Percentiles rank a stretch among this genome's conserved stretches.
phyloP scores from a whole-genome alignment of 2,888 invertebrate species.

The Eupithecia subfuscata region DNA sequence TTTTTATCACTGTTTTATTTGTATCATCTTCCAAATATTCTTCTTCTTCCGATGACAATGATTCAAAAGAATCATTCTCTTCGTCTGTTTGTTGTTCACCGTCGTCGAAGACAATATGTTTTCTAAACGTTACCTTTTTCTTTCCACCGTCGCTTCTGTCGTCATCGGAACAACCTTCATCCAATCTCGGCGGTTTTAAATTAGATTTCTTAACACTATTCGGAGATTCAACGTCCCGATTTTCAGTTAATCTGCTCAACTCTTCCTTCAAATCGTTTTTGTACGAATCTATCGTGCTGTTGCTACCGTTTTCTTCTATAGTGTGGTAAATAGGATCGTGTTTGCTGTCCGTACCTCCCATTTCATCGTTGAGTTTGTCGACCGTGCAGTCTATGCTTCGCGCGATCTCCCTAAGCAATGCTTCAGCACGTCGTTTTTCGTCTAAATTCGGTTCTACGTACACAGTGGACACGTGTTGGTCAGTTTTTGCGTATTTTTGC shows the following conservation, averaged over 20 bases:
- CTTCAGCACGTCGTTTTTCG: conserved; percentile 75
- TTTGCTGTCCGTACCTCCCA: conserved; percentile 71
- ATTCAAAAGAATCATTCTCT: conserved; percentile 74
- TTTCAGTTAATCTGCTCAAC: conserved; percentile 63
- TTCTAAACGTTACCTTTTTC: conserved; percentile 77
- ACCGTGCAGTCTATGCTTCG: conserved; percentile 76
- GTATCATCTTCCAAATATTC: conserved; percentile 71
- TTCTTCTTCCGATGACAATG: conserved; percentile 69
- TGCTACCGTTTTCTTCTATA: conserved; percentile 49
- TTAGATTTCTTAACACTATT: conserved; percentile 71
- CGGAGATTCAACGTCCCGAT: conserved; percentile 61
- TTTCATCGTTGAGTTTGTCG: conserved; percentile 67
- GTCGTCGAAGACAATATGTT: conserved; percentile 80
- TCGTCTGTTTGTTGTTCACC: conserved; percentile 80
- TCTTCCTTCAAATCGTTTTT: conserved; percentile 70
- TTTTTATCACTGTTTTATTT: conserved; percentile 69
- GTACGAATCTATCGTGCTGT: conserved; percentile 56
- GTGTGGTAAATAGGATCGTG: conserved; percentile 64
- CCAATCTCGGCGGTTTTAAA: conserved; percentile 72
- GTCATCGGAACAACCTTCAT: conserved; percentile 77
- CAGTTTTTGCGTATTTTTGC: conserved; percentile 75
- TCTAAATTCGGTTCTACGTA: conserved; percentile 73
- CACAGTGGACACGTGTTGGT: conserved; percentile 76
- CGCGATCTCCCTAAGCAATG: conserved; percentile 76
- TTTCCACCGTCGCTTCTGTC: conserved; percentile 76